phyloP scores from a whole-genome alignment of 1,140 invertebrate species.

The Ericerus pela region DNA sequence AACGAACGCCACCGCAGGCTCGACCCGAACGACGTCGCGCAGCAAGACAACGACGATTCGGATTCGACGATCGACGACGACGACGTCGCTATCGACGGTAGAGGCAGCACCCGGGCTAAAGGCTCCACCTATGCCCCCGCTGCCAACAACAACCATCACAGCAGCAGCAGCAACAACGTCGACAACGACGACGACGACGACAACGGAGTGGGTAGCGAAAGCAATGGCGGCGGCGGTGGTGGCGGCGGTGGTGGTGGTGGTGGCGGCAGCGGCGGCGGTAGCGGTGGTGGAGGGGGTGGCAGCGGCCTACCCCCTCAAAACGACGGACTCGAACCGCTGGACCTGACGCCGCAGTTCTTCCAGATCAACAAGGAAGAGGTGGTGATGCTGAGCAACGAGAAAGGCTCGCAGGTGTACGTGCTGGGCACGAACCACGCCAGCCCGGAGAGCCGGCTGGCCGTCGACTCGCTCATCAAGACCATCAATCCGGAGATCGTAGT shows the following conservation, averaged over 20 bases:
- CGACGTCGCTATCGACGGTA: too few relatives aligned
- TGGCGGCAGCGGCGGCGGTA: too few relatives aligned
- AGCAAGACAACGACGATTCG: slow-evolving; percentile 2
- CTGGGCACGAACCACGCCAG: slow-evolving; percentile 3
- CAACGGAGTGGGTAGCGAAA: neutral
- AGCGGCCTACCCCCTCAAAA: too few relatives aligned
- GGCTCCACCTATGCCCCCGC: too few relatives aligned
- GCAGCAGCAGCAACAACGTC: too few relatives aligned
- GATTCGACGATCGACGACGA: too few relatives aligned
- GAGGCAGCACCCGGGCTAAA: too few relatives aligned
- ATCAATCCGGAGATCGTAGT: slow-evolving; percentile 2
- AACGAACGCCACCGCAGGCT: neutral
- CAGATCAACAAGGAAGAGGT: slow-evolving; percentile 5
- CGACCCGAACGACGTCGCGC: neutral
- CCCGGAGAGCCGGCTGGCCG: neutral
- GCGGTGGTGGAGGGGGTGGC: too few relatives aligned
- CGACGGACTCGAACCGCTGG: too few relatives aligned
- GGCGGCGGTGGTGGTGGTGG: too few relatives aligned
- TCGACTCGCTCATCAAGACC: neutral
- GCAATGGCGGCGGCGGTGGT: too few relatives aligned
- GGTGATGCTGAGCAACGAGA: neutral
- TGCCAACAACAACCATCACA: too few relatives aligned
- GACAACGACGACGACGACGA: neutral
- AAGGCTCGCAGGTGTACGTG: neutral
- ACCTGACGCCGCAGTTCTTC: neutral